Conservation (phyloP, 2,888 invertebrate species). For the Gryllus longicercus region DNA sequence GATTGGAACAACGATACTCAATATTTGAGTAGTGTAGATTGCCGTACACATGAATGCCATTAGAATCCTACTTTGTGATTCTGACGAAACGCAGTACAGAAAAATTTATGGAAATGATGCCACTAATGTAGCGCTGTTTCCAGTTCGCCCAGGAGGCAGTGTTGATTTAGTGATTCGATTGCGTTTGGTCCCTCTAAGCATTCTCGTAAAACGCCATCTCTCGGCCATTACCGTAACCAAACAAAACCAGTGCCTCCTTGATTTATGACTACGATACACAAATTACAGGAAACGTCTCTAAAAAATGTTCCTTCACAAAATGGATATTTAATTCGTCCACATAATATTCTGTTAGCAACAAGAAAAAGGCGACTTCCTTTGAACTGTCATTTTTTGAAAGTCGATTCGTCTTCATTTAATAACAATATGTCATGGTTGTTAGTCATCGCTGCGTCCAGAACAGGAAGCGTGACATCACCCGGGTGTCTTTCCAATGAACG, state of each 20-base stretch:
- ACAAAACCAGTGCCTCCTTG: slow-evolving; percentile 11
- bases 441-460: not conserved
- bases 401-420: slow-evolving; percentile 17
- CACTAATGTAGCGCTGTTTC: no score
- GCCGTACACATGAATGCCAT: no score
- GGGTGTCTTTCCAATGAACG: not conserved
- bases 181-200: not conserved
- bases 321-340: slow-evolving; percentile 8
- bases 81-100: no score
- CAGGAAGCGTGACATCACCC: slow-evolving; percentile 17
- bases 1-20: no score
- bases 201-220: not conserved
- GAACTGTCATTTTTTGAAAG: slow-evolving; percentile 10
- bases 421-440: slow-evolving; percentile 8
- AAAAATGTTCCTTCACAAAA: not conserved
- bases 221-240: not conserved
- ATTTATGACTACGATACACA: slow-evolving; percentile 17
- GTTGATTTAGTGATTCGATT: not conserved
- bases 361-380: not conserved
- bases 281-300: slow-evolving; percentile 6
- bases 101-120: no score
- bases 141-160: no score
- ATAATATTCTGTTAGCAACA: not conserved
- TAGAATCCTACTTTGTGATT: no score
- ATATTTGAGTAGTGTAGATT: no score